Base-by-base conservation (phyloP, 2,797 vertebrate genomes). In the Cyclopterus lumpus region DNA sequence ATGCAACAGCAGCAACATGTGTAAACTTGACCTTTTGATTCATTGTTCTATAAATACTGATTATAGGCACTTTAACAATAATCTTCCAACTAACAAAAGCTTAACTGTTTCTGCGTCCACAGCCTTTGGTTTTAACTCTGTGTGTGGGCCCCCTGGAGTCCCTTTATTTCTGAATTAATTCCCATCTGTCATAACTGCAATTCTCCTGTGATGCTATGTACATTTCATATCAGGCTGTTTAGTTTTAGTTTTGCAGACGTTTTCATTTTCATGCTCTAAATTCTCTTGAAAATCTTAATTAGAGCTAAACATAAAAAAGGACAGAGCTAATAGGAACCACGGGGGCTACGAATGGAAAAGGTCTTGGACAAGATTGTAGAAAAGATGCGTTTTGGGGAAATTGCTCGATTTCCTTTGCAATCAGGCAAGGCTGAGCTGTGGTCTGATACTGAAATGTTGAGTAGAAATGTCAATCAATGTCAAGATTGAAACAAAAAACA, bases 381-480 rank as follows among this genome's bases (percentile, higher is more conserved):
- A 8, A 6, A 46, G 34, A 67, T 42, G 32, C 54, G 63, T 66
- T 67, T 34, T 60, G 10, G 22, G 28, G 24, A 55, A 83, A 77
- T 66, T 7, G 12, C 26, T 24, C 38, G 65, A 55, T 81, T 60
- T 24, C 42, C 42, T 18, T 6, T 77, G 26, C 83, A 88, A 75
- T 88, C 80, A 85, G 55, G 9, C 66, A 7, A 32, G 1, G 20
- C 49, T 7, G 32, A 55, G 66, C 44, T 22, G 30, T 0, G 12
- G 51, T 48, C 60, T 67, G 66, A 59, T 3, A 14, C 36, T 44
- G 24, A 70, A 77, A 36, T 64, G 32, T 6, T 30, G 36, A 77
- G 55, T 1, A 44, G 42, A 76, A 48, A 58, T 55, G 16, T 65
- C 4, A 51, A 51, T 65, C 4, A 51, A 51, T 0, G 55, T 15